Evolutionary conservation across 2,113 vertebrate genomes (phyloP).

Genomic region (Aplodontia rufa): DNA sequence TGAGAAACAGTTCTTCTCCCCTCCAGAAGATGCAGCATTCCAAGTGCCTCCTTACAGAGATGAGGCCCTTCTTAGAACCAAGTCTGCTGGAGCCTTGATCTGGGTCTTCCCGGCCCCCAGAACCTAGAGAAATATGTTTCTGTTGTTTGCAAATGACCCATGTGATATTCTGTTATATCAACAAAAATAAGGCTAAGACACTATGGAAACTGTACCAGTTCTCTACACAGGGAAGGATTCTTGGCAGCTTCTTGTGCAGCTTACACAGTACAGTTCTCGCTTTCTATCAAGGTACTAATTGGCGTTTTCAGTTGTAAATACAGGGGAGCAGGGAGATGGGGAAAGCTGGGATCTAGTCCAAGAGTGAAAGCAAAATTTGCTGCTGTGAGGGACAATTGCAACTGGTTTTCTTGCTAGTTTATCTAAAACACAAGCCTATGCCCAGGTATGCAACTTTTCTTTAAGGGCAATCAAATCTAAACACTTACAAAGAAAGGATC

Average conservation of each 20-base stretch:
- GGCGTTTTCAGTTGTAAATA: background rate
- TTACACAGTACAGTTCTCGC: background rate
- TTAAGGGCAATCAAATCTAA: background rate
- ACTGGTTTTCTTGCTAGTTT: background rate
- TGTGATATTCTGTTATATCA: background rate
- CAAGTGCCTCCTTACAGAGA: background rate
- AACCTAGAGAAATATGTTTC: background rate
- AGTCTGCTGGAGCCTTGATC: background rate
- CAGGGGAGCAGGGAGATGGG: too few species aligned
- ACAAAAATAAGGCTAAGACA: background rate
- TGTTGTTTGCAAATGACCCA: background rate
- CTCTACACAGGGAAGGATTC: background rate
- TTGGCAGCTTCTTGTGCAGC: background rate
- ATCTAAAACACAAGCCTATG: background rate
- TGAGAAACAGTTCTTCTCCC: background rate
- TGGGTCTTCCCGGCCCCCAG: background rate
- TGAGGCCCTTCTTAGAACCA: background rate
- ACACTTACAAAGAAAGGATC: background rate
- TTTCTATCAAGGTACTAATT: background rate
- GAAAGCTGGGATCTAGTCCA: background rate
- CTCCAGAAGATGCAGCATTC: background rate
- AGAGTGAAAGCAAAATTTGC: background rate
- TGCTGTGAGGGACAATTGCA: background rate
- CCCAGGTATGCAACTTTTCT: background rate
- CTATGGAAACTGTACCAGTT: background rate